Evolutionary conservation across 2,797 vertebrate species (phyloP).

Genomic region (Helarctos malayanus): DNA sequence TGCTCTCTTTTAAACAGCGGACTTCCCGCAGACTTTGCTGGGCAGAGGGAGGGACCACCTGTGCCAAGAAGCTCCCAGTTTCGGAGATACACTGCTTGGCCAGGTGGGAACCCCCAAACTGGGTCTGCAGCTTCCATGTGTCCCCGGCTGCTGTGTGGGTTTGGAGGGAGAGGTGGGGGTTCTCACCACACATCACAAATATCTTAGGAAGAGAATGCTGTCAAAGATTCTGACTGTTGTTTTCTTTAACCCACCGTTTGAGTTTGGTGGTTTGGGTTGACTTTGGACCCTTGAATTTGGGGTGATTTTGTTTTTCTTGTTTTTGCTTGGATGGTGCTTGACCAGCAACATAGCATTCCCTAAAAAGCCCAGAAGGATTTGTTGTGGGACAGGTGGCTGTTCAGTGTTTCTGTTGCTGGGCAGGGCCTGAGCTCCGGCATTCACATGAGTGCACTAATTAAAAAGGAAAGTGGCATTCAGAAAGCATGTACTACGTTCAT

Average conservation of each 20-base stretch:
- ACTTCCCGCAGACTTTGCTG: not conserved
- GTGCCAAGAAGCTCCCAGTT: not conserved
- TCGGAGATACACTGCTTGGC: not conserved
- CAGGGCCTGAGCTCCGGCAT: not conserved
- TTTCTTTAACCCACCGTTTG: not conserved
- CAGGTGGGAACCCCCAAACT: not conserved
- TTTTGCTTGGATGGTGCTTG: not conserved
- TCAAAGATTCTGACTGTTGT: not conserved
- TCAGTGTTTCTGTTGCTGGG: too few relatives aligned
- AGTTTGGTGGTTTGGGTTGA: not conserved
- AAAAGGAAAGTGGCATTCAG: not conserved
- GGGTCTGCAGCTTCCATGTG: not conserved
- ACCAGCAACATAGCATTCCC: too few relatives aligned
- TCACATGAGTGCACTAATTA: rapidly evolving
- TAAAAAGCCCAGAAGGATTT: not conserved
- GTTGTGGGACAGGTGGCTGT: not conserved
- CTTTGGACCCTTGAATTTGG: not conserved
- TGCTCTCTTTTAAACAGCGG: too few relatives aligned
- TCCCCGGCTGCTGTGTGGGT: not conserved
- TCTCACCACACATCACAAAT: too few relatives aligned
- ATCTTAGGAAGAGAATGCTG: not conserved
- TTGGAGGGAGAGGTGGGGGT: not conserved
- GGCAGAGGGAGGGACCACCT: not conserved
- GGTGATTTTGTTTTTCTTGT: not conserved
- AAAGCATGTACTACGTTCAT: rapidly evolving